Conservation (phyloP, 2,797 vertebrate genomes). For the Macropodus opercularis region DNA sequence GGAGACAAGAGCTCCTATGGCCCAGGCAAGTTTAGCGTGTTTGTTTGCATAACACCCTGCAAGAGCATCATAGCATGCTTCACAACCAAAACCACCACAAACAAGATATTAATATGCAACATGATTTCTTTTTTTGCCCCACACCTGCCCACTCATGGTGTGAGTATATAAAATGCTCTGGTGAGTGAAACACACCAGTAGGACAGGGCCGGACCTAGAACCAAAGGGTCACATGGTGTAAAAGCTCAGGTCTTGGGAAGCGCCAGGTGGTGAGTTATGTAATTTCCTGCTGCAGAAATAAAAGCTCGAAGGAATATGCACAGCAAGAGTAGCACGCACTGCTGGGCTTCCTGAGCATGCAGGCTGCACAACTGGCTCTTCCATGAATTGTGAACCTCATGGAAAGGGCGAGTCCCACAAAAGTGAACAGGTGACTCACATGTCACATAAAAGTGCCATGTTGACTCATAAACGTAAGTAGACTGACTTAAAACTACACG, state of each 20-base stretch:
- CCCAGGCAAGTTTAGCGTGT: conserved; percentile 69
- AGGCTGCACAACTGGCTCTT: conserved; percentile 26
- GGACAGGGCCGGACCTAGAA: neutral
- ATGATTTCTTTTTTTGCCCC: neutral
- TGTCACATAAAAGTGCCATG: conserved; percentile 1
- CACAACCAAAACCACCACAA: no score
- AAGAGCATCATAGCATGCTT: conserved; percentile 1
- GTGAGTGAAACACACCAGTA: neutral
- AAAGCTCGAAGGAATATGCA: neutral
- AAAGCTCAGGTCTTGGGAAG: neutral
- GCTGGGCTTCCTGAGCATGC: conserved; percentile 37
- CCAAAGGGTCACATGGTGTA: neutral
- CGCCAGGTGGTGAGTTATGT: neutral
- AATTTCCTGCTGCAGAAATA: conserved; percentile 10
- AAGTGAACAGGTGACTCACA: conserved; percentile 4
- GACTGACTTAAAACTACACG: neutral
- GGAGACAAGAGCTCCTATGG: conserved; percentile 83
- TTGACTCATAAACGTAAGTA: neutral
- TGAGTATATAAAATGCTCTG: neutral
- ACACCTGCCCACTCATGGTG: neutral
- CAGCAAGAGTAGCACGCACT: conserved; percentile 27
- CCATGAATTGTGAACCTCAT: conserved; percentile 39
- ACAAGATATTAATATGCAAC: no score
- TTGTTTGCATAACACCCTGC: neutral
- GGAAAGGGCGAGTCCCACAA: neutral